phyloP scores from a whole-genome alignment of 92 coral and sea anemone species.

The Actinernus sp. region DNA sequence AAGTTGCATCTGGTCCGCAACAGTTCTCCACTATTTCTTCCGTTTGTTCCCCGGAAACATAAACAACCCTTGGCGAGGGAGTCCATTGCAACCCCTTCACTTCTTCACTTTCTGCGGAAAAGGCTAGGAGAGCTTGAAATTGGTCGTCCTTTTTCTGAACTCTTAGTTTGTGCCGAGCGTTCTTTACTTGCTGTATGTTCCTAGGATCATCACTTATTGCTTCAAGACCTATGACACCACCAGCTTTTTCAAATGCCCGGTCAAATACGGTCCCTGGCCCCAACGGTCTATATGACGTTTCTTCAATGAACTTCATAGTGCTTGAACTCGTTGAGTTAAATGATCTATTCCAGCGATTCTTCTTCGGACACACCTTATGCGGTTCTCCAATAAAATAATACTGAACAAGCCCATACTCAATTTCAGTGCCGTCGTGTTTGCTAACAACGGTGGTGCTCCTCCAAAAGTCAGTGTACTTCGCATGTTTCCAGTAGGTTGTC shows the following conservation, averaged over 20 bases:
- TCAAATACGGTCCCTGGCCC: background rate
- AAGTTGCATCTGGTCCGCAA: background rate
- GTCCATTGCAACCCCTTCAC: slow-evolving; percentile 20
- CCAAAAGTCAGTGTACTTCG: no score
- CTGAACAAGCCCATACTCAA: no score
- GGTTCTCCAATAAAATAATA: no score
- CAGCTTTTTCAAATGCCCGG: background rate
- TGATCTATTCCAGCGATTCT: no score
- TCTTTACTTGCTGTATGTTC: slow-evolving; percentile 21
- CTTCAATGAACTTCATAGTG: no score
- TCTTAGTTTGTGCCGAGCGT: background rate
- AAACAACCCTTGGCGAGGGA: slow-evolving; percentile 4
- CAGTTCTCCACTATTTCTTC: slow-evolving; percentile 17
- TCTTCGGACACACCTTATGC: no score
- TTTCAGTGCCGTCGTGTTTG: no score
- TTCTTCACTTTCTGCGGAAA: slow-evolving; percentile 1
- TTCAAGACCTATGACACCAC: background rate
- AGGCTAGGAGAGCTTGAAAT: background rate
- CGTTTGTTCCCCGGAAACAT: background rate
- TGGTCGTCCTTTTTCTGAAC: background rate
- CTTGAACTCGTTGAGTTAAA: no score
- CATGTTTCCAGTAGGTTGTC: no score
- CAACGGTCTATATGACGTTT: no score
- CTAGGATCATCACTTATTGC: slow-evolving; percentile 5
- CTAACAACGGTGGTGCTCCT: no score